Base-by-base conservation (phyloP, 2,797 vertebrate species). In the Sebastolobus alascanus region DNA sequence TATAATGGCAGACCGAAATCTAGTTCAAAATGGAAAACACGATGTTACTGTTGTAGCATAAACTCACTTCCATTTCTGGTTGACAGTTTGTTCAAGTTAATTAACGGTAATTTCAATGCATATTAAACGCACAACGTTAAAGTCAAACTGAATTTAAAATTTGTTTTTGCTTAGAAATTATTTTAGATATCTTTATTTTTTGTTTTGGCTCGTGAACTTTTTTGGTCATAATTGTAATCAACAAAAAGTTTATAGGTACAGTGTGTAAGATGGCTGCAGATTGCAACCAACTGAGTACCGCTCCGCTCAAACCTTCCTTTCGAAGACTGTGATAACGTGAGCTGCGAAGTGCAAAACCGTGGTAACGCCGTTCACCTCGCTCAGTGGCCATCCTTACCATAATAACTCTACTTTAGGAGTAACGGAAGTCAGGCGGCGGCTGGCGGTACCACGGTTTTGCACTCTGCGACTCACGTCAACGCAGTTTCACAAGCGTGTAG, bases 21-120 rank as follows among this genome's bases (percentile, higher is more conserved):
- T 75, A 70, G 76, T 85, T 89, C 31, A 77, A 67, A 80, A 77
- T 66, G 22, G 69, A 84, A 86, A 87, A 87, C 78, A 83, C 58
- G 79, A 85, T 79, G 63, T 68, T 13, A 4, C 25, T 22, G 8
- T 25, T 61, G 67, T 14, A 27, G n/a, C 20, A 58, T 54, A 38
- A n/a, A 67, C 40, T 33, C 20, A 38, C 20, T 61, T 46, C 65
- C 78, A 33, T 72, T 10, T 52, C 65, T 70, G 67, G 27, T 43
- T 76, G 68, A n/a, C 55, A 75, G 58, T 77, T 86, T 85, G 86
- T 74, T 33, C 4, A 58, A 83, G 54, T 60, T 78, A 77, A 83
- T 82, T 78, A 68, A 77, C 59, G 50, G 27, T 38, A 71, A 77
- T 84, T 89, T 73, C 56, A 84, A 65, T 78, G 25, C 43, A 16